phyloP scores from a whole-genome alignment of 1,140 invertebrate species.

The Chironomus striatipennis region DNA sequence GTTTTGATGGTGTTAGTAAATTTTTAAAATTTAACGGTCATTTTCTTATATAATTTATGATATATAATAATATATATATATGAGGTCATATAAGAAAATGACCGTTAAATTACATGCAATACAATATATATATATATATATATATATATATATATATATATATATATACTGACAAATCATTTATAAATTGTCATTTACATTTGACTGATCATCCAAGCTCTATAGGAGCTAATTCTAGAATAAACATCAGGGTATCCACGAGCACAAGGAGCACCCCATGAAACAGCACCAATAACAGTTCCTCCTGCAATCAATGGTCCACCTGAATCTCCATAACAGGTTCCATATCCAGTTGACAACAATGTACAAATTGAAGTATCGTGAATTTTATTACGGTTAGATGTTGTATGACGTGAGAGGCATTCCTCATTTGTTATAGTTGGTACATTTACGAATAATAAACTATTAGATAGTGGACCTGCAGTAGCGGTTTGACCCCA shows the following conservation, averaged over 20 bases:
- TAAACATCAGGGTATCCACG: conserved; percentile 52
- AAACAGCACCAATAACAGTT: conserved; percentile 51
- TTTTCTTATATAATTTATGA: too few relatives aligned
- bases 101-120: too few relatives aligned
- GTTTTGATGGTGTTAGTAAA: too few relatives aligned
- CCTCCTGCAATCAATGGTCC: conserved; percentile 44
- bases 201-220: conserved; percentile 43
- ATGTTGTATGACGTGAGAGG: background rate
- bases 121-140: too few relatives aligned
- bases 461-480: conserved; percentile 24
- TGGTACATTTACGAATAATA: conserved; percentile 26
- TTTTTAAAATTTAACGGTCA: too few relatives aligned
- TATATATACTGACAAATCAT: too few relatives aligned
- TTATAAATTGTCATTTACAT: too few relatives aligned
- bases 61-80: too few relatives aligned
- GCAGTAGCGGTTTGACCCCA: conserved; percentile 25
- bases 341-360: conserved; percentile 36
- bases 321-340: conserved; percentile 49
- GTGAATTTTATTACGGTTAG: background rate
- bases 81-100: too few relatives aligned
- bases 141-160: too few relatives aligned
- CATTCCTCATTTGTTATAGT: conserved; percentile 25
- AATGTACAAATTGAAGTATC: conserved; percentile 37
- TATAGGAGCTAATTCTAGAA: conserved; percentile 44
- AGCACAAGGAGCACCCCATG: conserved; percentile 56